A percentile compares a stretch with the other conserved stretches of the same genome.
phyloP scores from a whole-genome alignment of 2,888 invertebrate species.

The Allolobophora icterica region DNA sequence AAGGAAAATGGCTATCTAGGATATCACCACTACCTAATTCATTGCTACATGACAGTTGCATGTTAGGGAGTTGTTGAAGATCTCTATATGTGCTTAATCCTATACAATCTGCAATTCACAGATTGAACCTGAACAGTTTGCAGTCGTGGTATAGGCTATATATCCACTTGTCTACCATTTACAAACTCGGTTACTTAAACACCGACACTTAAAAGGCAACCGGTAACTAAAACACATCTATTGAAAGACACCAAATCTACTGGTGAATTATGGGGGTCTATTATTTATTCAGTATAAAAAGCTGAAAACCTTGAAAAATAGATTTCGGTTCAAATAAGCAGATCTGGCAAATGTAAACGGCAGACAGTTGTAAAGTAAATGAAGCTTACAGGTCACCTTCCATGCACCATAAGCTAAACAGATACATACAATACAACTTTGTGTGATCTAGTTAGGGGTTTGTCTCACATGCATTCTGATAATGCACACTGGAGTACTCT shows the following conservation, averaged over 20 bases:
- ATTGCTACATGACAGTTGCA: neutral
- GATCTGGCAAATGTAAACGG: neutral
- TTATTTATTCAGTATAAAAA: neutral
- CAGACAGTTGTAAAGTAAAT: neutral
- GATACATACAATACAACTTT: neutral
- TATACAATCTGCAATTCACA: neutral
- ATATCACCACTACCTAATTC: neutral
- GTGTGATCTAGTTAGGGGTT: neutral
- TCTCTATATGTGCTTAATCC: neutral
- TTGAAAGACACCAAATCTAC: neutral
- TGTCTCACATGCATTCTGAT: too few species aligned
- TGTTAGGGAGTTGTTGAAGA: neutral
- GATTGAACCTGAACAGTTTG: neutral
- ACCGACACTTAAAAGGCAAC: neutral
- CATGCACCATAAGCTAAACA: neutral
- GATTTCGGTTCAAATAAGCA: neutral
- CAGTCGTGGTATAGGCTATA: too few species aligned
- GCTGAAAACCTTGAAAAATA: neutral
- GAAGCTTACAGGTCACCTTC: neutral
- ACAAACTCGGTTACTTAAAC: neutral
- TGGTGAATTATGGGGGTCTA: neutral
- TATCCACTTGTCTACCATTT: neutral
- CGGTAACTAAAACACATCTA: neutral
- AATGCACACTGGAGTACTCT: neutral
- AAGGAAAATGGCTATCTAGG: neutral